Conservation (phyloP, 2,888 invertebrate species). For the Caenorhabditis sp. region DNA sequence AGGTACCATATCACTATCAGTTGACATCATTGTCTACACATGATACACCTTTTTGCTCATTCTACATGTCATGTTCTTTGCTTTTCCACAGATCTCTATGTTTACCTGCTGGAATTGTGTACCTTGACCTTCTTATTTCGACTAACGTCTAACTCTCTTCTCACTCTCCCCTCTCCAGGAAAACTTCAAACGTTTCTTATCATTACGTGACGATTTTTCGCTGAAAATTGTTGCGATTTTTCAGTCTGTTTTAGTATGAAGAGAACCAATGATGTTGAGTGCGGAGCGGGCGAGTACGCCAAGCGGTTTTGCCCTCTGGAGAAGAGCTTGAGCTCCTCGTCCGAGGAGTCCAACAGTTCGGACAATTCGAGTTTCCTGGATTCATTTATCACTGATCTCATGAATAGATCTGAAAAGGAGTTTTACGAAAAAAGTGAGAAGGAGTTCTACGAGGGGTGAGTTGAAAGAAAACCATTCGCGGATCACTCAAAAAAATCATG, state of each 20-base stretch:
- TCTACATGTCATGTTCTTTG: background rate
- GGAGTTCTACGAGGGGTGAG: constrained; percentile 43
- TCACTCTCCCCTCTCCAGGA: background rate
- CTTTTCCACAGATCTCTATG: background rate
- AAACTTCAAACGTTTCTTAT: constrained; percentile 19
- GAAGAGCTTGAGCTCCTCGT: background rate
- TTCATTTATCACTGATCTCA: too few relatives aligned
- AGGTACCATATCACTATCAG: background rate
- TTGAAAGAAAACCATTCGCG: background rate
- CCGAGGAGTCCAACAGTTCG: background rate
- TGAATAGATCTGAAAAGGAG: background rate
- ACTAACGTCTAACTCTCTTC: constrained; percentile 18
- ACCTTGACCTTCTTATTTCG: constrained; percentile 6
- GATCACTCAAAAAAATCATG: background rate
- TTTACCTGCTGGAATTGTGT: background rate
- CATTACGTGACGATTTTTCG: background rate
- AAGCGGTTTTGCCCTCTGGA: constrained; percentile 37
- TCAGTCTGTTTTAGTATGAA: constrained; percentile 27
- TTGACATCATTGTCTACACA: constrained; percentile 9
- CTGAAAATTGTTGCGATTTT: constrained; percentile 26
- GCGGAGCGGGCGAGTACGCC: background rate
- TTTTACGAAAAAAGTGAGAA: background rate
- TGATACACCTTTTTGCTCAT: constrained; percentile 4
- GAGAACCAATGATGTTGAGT: background rate
- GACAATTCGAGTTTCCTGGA: background rate